Percentiles rank a stretch among this genome's conserved stretches.
These are phyloP conservation scores for Argynnis bischoffii DNA, from an alignment of 2,888 invertebrate species.

Conservation along the genomic window DNA sequence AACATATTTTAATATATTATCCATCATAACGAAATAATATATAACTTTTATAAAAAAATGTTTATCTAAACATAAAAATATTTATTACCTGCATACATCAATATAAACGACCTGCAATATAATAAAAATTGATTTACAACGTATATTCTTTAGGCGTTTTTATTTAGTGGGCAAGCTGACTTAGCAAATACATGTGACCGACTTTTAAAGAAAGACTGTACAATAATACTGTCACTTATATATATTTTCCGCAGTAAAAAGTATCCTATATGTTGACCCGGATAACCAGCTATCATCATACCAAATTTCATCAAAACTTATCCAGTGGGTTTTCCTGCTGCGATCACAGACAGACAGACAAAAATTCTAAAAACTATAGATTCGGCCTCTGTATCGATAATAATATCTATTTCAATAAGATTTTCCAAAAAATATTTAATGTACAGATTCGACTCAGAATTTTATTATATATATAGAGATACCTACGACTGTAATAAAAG, in stretches of 20 bases:
- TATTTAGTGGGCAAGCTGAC: slow-evolving; percentile 1
- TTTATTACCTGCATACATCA: slow-evolving; percentile 20
- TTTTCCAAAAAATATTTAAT: too few species aligned
- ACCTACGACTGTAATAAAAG: too few species aligned
- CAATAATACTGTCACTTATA: background rate
- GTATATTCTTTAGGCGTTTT: slow-evolving; percentile 6
- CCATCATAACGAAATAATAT: background rate
- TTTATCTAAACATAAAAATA: slow-evolving; percentile 7
- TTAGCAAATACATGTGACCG: background rate
- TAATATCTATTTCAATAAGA: too few species aligned
- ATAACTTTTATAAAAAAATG: background rate
- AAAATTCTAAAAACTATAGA: too few species aligned
- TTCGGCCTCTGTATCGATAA: too few species aligned
- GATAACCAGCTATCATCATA: too few species aligned
- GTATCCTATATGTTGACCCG: too few species aligned
- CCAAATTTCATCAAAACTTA: too few species aligned
- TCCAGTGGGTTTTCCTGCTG: too few species aligned
- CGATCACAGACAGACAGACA: too few species aligned
- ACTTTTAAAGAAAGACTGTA: background rate
- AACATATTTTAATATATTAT: background rate
- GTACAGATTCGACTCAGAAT: too few species aligned
- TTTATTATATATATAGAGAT: too few species aligned
- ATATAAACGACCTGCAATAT: slow-evolving; percentile 1
- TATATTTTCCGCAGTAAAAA: background rate
- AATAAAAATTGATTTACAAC: slow-evolving; percentile 12